Conservation (phyloP, 2,888 invertebrate genomes). For the Agrotis puta region DNA sequence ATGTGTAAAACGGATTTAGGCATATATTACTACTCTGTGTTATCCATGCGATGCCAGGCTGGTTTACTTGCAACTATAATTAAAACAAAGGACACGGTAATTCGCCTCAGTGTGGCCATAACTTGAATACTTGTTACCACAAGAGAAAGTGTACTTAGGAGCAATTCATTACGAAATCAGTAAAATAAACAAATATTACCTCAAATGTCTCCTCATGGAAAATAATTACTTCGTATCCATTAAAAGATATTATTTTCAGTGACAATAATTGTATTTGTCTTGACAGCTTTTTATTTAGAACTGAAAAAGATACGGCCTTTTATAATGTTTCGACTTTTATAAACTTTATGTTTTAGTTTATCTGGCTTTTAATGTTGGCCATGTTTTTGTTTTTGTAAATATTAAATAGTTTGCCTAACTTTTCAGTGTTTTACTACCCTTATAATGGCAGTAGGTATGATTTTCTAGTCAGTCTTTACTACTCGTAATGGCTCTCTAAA, state of each 20-base stretch:
- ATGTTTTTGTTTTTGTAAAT: background rate
- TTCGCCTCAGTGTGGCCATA: too few species aligned
- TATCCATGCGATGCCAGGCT: too few species aligned
- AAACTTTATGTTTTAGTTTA: background rate
- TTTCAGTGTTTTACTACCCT: background rate
- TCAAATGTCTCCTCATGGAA: slow-evolving; percentile 24
- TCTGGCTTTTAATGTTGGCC: background rate
- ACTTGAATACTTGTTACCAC: background rate
- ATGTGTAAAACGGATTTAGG: too few species aligned
- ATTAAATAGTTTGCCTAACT: background rate
- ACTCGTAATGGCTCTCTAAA: background rate
- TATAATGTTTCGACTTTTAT: slow-evolving; percentile 17
- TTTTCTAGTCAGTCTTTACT: background rate
- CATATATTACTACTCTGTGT: too few species aligned
- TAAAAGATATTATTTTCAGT: slow-evolving; percentile 25
- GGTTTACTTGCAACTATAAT: too few species aligned
- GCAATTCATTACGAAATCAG: background rate
- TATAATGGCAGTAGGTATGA: background rate
- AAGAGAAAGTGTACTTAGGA: too few species aligned
- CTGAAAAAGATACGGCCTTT: slow-evolving; percentile 14
- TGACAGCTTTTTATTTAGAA: slow-evolving; percentile 38
- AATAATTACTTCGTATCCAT: slow-evolving; percentile 36
- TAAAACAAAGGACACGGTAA: too few species aligned
- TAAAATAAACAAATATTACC: slow-evolving; percentile 10
- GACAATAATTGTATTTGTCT: slow-evolving; percentile 21